Evolutionary conservation across 2,888 invertebrate species (phyloP), one percentile per base, ranked within the genome.

Genomic region (Meiosimyza decipiens): DNA sequence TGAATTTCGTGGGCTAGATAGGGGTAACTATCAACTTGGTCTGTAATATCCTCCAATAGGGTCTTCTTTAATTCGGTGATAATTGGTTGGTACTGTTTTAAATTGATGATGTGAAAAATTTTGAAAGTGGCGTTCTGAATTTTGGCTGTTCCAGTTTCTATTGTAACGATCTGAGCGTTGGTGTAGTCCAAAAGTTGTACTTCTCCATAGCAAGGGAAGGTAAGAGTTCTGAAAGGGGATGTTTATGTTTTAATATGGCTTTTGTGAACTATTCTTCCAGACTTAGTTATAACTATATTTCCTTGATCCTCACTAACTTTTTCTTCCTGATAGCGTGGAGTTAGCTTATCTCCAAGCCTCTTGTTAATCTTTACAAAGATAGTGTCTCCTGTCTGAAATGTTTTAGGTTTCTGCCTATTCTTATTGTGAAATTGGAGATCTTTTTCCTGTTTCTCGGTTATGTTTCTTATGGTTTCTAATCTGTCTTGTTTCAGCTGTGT

Each of bases 21-120:
- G 2, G 22, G 22, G 22, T 22, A 22, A 22, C 2, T 22, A 22
- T 22, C 22, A 2, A 2, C 1, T 2, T 22, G 22, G 22, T 22
- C 22, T 22, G 22, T 2, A 2, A 22, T 2, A 2, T 22, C 22
- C 22, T 22, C 22, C 22, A 2, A 1, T 22, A 22, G 22, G 22
- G 22, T 22, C 16, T 13, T 52, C 5, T 13, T 52, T 9, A 16
- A 6, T 52, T n/a, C 7, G 5, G 4, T 16, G 52, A 22, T 1
- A 22, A 22, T 22, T 2, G 22, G 22, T 22, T 1, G 4, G 7
- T 72, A 71, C 16, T 71, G 59, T 11, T 73, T 63, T 1, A 72
- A 33, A 15, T 75, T 71, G n/a, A 75, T 69, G 13, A 68, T 69
- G 50, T 75, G 75, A 5, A 77, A 2, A 2, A 22, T 22, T 22